Evolutionary conservation across 2,113 vertebrate genomes (phyloP), one percentile per base, ranked within the genome.

Genomic region (Thryonomys swinderianus): DNA sequence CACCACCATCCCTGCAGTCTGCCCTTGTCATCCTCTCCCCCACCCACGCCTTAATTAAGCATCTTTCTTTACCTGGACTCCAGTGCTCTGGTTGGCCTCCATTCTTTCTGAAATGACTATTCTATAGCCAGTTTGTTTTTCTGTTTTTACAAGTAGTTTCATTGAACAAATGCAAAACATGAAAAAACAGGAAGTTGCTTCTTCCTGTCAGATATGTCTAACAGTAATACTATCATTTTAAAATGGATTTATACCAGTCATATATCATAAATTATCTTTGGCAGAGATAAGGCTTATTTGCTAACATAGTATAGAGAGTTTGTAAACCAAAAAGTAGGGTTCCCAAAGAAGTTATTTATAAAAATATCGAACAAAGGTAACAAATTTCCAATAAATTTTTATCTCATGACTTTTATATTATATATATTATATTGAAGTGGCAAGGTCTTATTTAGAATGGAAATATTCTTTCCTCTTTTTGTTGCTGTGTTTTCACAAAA

Each of bases 221-320:
- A 62, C 37, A 5, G 16, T 32, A 86, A 86, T 37, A 66, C 66
- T n/a, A 0, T 64, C 40, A 71, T 81, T 95, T 74, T 83, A 71
- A 95, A 79, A 42, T 45, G n/a, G 30, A 55, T 88, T 83, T 80
- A 8, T 88, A 23, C 8, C 55, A 37, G 62, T 83, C 48, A 61
- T 27, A 89, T 32, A 57, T 12, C 85, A 83, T 79, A 85, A 86
- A 66, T 66, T 67, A n/a, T 85, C 34, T 74, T 61, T 93, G 93
- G 48, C 73, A 95, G 80, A 86, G 90, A 84, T 74, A 23, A 51
- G 55, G 2, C 40, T 96, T 85, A 42, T 91, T 93, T 83, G 62
- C 66, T 87, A 30, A 79, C n/a, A 61, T 23, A 27, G 81, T 93
- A 78, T 93, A 93, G 20, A 61, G 66, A 91, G n/a, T 48, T 80